phyloP scores from a whole-genome alignment of 1,140 invertebrate genomes.

The Drosophila gunungcola region DNA sequence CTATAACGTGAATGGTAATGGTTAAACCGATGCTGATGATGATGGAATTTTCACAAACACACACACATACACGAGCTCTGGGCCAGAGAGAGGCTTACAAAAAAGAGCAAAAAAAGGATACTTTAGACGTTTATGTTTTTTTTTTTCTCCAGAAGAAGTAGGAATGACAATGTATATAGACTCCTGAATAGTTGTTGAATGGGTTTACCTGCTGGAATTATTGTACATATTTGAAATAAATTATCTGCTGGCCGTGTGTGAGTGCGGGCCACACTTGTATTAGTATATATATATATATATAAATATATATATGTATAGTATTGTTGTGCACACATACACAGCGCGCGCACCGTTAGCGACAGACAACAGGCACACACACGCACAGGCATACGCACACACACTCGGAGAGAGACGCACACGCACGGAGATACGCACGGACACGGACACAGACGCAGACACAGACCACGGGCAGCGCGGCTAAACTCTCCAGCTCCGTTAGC shows the following conservation, averaged over 20 bases:
- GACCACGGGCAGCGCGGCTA: conserved; percentile 61
- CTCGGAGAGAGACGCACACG: conserved; percentile 17
- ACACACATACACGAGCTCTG: conserved; percentile 13
- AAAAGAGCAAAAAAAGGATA: conserved; percentile 14
- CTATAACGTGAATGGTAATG: conserved; percentile 51
- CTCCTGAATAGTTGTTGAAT: conserved; percentile 35
- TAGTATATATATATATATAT: conserved; percentile 41
- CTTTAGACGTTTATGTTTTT: not conserved
- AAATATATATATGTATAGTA: conserved; percentile 42
- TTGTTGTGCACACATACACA: conserved; percentile 58
- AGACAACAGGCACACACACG: conserved; percentile 51
- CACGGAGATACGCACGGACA: conserved; percentile 27
- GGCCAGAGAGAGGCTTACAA: conserved; percentile 31
- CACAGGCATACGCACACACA: conserved; percentile 23
- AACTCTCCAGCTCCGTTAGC: conserved; percentile 37
- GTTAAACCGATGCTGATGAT: conserved; percentile 54
- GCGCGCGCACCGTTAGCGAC: conserved; percentile 75
- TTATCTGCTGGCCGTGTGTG: conserved; percentile 38
- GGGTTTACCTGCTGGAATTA: conserved; percentile 64
- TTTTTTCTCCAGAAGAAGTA: not conserved
- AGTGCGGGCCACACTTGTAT: conserved; percentile 38
- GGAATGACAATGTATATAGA: conserved; percentile 2
- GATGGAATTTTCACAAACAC: conserved; percentile 68
- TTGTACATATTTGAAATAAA: conserved; percentile 25
- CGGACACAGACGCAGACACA: conserved; percentile 38